Conservation (phyloP, 2,888 invertebrate species). For the Dolichomitus sp. region DNA sequence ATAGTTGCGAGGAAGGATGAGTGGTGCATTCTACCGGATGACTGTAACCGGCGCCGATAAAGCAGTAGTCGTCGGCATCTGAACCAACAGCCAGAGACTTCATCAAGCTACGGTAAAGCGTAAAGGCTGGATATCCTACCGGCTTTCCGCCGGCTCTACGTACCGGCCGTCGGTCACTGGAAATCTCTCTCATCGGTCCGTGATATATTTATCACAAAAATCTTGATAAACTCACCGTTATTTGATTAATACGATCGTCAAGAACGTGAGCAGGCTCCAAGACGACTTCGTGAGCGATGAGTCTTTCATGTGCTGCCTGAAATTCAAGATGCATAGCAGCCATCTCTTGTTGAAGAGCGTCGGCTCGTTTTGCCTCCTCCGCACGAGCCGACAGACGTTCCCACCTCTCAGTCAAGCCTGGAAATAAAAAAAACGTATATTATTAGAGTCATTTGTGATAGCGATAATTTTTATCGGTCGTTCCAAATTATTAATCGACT, state of each 20-base stretch:
- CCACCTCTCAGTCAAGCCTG: constrained; percentile 86
- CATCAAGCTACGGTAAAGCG: constrained; percentile 18
- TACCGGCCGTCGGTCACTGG: constrained; percentile 50
- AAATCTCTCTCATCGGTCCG: background rate
- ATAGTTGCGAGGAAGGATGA: background rate
- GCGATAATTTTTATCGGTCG: background rate
- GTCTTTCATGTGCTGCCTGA: constrained; percentile 81
- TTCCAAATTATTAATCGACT: background rate
- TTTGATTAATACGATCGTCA: constrained; percentile 85
- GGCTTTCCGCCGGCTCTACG: constrained; percentile 1
- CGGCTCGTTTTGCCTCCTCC: constrained; percentile 84
- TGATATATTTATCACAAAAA: constrained; percentile 1
- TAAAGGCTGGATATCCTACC: constrained; percentile 40
- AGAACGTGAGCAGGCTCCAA: constrained; percentile 83
- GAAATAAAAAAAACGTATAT: constrained; percentile 49
- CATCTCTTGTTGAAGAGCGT: constrained; percentile 84
- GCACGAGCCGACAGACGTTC: constrained; percentile 86
- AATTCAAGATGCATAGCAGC: constrained; percentile 82
- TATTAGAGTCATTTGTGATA: background rate
- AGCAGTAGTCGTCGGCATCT: background rate
- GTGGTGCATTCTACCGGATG: constrained; percentile 48
- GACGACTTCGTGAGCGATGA: constrained; percentile 80
- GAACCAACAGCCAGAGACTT: background rate
- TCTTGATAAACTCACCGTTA: constrained; percentile 83
- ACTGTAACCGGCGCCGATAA: constrained; percentile 38